phyloP scores from a whole-genome alignment of 2,113 vertebrate species.

The Bambusicola thoracicus region DNA sequence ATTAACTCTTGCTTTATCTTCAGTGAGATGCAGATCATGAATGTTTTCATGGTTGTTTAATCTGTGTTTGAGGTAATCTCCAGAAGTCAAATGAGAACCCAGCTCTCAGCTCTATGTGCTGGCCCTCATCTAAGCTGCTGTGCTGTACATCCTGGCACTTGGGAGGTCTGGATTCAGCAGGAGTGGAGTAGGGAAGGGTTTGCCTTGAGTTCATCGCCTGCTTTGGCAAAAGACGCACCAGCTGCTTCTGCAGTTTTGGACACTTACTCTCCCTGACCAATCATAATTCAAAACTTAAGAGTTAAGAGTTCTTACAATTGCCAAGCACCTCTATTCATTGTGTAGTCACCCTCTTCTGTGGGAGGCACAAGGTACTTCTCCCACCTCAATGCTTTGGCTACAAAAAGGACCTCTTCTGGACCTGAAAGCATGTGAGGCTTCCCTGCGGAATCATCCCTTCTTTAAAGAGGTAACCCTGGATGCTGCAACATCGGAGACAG shows the following conservation, averaged over 20 bases:
- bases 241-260: rapidly evolving
- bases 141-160: neutral
- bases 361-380: neutral
- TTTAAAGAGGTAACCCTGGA: neutral
- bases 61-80: neutral
- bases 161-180: neutral
- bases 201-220: neutral
- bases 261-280: neutral
- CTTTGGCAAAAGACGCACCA: neutral
- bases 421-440: neutral
- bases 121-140: neutral
- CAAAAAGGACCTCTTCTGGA: neutral
- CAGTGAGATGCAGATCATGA: neutral
- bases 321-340: neutral
- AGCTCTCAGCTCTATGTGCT: neutral
- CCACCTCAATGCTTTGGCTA: neutral
- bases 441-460: neutral
- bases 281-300: neutral
- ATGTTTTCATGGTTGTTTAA: neutral
- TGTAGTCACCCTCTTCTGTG: neutral
- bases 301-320: neutral
- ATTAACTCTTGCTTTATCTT: neutral
- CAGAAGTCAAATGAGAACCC: neutral
- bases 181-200: neutral
- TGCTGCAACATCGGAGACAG: neutral